phyloP scores from a whole-genome alignment of 2,888 invertebrate species.

The Drosophila kambysellisi region DNA sequence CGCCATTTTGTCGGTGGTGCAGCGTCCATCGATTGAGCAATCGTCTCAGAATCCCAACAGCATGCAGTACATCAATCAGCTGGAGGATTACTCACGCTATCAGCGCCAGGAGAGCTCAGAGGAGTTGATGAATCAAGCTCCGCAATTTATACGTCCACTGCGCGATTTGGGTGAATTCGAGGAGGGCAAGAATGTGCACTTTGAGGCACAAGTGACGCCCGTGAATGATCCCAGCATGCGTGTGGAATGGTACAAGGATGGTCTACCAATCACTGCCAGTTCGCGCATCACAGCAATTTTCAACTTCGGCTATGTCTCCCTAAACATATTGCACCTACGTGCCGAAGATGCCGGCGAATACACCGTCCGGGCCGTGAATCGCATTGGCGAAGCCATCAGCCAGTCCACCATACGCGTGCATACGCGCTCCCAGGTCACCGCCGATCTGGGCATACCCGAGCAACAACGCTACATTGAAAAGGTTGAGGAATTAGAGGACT shows the following conservation, averaged over 20 bases:
- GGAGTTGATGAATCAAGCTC: conserved; percentile 92
- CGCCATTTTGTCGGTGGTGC: conserved; percentile 92
- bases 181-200: conserved; percentile 96
- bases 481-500: conserved; percentile 95
- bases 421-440: conserved; percentile 92
- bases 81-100: conserved; percentile 95
- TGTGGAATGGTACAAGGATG: conserved; percentile 98
- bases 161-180: conserved; percentile 94
- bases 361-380: conserved; percentile 95
- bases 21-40: conserved; percentile 93
- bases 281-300: conserved; percentile 98
- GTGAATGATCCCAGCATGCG: conserved; percentile 97
- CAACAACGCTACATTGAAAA: conserved; percentile 96
- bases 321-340: conserved; percentile 99
- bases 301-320: conserved; percentile 99
- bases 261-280: conserved; percentile 97
- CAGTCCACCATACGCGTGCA: conserved; percentile 91
- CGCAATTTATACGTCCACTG: conserved; percentile 94
- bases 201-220: conserved; percentile 96
- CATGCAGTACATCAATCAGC: conserved; percentile 94
- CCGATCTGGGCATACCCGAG: conserved; percentile 95
- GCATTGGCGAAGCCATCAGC: conserved; percentile 95
- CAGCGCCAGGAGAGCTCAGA: conserved; percentile 94
- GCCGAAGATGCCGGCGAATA: conserved; percentile 99
- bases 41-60: conserved; percentile 96